These are phyloP conservation scores for Resseliella maxima DNA, from an alignment of 2,888 invertebrate species.

Conservation along the genomic window DNA sequence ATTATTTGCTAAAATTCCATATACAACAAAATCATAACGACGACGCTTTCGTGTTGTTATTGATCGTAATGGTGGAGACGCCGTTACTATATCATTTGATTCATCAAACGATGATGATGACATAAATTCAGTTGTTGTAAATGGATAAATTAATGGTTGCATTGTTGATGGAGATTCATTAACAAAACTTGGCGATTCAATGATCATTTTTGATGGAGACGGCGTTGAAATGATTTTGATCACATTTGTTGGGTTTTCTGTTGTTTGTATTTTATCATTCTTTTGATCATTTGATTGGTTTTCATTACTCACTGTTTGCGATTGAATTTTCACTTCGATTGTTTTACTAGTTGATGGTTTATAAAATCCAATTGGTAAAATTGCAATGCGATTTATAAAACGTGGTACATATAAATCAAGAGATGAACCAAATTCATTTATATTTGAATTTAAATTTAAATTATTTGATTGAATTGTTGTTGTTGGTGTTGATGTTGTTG, in stretches of 20 bases:
- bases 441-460: neutral
- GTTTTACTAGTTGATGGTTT: slow-evolving; percentile 57
- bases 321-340: neutral
- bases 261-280: too few species aligned
- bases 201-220: slow-evolving; percentile 22
- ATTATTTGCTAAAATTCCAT: slow-evolving; percentile 82
- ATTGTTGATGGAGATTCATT: neutral
- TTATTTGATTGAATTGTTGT: too few species aligned
- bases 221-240: neutral
- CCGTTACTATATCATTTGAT: slow-evolving; percentile 69
- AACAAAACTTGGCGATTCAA: neutral
- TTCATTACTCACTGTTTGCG: slow-evolving; percentile 49
- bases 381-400: slow-evolving; percentile 60
- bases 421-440: neutral
- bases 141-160: neutral
- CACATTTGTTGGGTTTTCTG: neutral
- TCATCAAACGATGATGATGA: slow-evolving; percentile 15
- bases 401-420: slow-evolving; percentile 58
- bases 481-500: too few species aligned
- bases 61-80: slow-evolving; percentile 59
- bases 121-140: neutral
- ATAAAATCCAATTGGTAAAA: slow-evolving; percentile 59
- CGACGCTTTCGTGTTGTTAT: slow-evolving; percentile 67
- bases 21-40: slow-evolving; percentile 78
- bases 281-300: neutral